Evolutionary conservation across 2,113 vertebrate species (phyloP).

Genomic region (Oplegnathus fasciatus): DNA sequence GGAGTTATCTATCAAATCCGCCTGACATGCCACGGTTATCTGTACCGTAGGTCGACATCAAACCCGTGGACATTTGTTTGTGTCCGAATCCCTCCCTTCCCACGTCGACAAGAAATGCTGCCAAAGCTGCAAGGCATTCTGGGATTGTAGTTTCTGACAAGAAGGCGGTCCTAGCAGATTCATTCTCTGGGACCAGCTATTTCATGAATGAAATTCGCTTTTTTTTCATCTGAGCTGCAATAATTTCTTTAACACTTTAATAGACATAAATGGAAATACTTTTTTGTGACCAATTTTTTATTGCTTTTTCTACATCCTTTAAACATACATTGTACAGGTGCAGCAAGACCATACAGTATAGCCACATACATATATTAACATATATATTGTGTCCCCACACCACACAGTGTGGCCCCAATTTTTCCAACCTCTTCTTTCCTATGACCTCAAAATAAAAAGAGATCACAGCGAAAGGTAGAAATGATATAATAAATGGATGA

Average conservation of each 20-base stretch:
- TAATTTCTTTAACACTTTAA: background rate
- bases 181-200: background rate
- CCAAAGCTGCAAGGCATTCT: slow-evolving; percentile 77
- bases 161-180: background rate
- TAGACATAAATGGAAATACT: background rate
- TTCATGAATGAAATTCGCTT: slow-evolving; percentile 16
- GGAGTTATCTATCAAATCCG: slow-evolving; percentile 37
- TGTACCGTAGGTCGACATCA: slow-evolving; percentile 42
- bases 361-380: too few species aligned
- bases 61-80: slow-evolving; percentile 79
- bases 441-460: background rate
- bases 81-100: slow-evolving; percentile 81
- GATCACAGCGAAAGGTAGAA: too few species aligned
- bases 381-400: too few species aligned
- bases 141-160: slow-evolving; percentile 83
- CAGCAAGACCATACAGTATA: too few species aligned
- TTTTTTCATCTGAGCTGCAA: background rate
- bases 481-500: background rate
- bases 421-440: background rate
- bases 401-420: background rate
- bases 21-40: slow-evolving; percentile 73
- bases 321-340: background rate
- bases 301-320: background rate
- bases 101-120: slow-evolving; percentile 88
- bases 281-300: background rate